A percentile compares a stretch with the other conserved stretches of the same genome.
Evolutionary conservation across 2,113 vertebrate species (phyloP).

Genomic region (Oncorhynchus gorbuscha): DNA sequence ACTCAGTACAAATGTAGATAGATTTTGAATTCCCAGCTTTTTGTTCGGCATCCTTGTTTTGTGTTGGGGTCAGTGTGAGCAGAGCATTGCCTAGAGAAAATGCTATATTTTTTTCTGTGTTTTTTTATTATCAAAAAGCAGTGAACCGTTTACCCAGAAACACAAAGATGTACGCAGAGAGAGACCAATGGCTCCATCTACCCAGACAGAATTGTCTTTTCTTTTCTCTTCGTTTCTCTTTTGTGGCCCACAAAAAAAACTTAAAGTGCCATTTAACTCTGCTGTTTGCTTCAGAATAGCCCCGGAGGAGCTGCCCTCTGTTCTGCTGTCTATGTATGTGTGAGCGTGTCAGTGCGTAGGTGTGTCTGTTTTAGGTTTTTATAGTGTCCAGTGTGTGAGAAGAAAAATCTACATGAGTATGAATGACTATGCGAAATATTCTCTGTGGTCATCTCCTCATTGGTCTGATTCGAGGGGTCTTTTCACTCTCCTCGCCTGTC

Average conservation of each 20-base stretch:
- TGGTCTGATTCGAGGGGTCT: constrained; percentile 52
- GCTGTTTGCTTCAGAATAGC: too few relatives aligned
- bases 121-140: constrained; percentile 74
- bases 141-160: constrained; percentile 68
- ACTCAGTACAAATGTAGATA: constrained; percentile 32
- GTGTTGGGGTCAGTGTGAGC: constrained; percentile 46
- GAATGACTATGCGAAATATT: background rate
- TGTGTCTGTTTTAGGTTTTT: background rate
- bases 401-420: background rate
- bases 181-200: constrained; percentile 63
- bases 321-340: background rate
- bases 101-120: constrained; percentile 42
- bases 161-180: constrained; percentile 66
- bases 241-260: constrained; percentile 9
- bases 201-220: constrained; percentile 57
- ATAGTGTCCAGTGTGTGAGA: background rate
- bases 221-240: constrained; percentile 47
- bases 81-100: constrained; percentile 62
- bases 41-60: constrained; percentile 48
- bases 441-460: constrained; percentile 52
- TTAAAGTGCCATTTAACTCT: too few relatives aligned
- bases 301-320: too few relatives aligned
- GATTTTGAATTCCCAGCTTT: constrained; percentile 31
- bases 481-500: constrained; percentile 47
- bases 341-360: background rate